Base-by-base conservation (phyloP, 2,797 vertebrate genomes). In the Zenarchopterus dispar region DNA sequence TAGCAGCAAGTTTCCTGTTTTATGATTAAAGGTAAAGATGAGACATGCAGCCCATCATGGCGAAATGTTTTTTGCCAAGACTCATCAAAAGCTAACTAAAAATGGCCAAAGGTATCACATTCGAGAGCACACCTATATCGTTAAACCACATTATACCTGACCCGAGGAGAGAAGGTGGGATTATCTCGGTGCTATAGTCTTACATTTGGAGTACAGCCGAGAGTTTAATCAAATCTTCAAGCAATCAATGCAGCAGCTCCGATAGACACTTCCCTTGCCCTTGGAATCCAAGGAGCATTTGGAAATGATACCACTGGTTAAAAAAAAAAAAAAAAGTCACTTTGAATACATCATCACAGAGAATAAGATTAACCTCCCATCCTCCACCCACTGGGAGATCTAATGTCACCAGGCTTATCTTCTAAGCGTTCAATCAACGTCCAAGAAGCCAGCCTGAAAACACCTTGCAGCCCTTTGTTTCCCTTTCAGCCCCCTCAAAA, bases 291-390 rank as follows among this genome's bases (percentile, higher is more conserved):
- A 89, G 85, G 78, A 90, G 90, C 86, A 70, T 82, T 84, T 80
- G 53, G 71, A 84, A 78, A 83, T 70, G 81, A 88, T 86, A 86
- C 83, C 74, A 55, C 56, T 0, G 79, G 82, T 75, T 77, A 15
- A 39, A 70, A 84, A 82, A 80, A 79, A 78, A 15, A 39, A 70
- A 84, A 82, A 80, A 79, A 90, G 88, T 90, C 88, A 86, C 89
- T 89, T 92, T 67, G 51, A 87, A 90, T 88, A 74, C 86, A 90
- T 90, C 80, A 87, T 80, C 51, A 67, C 18, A 45, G 75, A 80
- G 83, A 91, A 92, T 89, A 80, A 91, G 91, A 91, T 92, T 92
- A 93, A 84, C 86, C 88, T 89, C 82, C 86, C 84, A 79, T 79
- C 79, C 83, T 79, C 84, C 50, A 59, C 79, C 87, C 80, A 82